These are phyloP conservation scores for Chelon labrosus DNA, from an alignment of 2,797 vertebrate genomes.

Conservation along the genomic window DNA sequence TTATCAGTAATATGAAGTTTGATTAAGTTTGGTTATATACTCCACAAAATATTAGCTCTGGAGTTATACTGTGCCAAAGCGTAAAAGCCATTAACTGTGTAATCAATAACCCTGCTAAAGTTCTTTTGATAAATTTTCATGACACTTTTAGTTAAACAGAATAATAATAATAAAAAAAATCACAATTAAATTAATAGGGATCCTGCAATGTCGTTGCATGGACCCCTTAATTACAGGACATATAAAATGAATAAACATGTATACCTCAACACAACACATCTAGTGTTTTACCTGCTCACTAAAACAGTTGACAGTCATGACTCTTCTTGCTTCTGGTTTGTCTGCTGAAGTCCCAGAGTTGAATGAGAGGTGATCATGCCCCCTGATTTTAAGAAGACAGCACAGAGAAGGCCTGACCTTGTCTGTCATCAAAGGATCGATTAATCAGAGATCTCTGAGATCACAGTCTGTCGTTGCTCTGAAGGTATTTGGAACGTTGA, in stretches of 20 bases:
- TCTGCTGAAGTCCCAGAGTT: conserved; percentile 4
- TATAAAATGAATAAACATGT: conserved; percentile 18
- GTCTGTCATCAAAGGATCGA: conserved; percentile 25
- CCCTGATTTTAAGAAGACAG: conserved; percentile 37
- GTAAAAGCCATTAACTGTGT: too few species aligned
- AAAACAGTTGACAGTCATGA: background rate
- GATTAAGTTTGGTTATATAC: too few species aligned
- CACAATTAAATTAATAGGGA: too few species aligned
- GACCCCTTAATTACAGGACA: conserved; percentile 31
- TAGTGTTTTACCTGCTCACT: conserved; percentile 24
- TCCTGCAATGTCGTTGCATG: background rate
- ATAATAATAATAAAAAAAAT: too few species aligned
- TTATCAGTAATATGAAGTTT: too few species aligned
- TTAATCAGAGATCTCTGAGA: conserved; percentile 29
- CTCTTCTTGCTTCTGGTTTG: conserved; percentile 6
- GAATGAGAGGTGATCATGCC: conserved; percentile 18
- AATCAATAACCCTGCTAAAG: too few species aligned
- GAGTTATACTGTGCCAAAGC: too few species aligned
- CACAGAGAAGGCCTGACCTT: background rate
- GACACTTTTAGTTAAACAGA: too few species aligned
- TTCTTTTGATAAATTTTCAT: too few species aligned
- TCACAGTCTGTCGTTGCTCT: background rate
- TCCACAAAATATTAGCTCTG: too few species aligned
- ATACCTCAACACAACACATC: too few species aligned
- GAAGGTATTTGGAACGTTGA: background rate